Evolutionary conservation across 1,140 invertebrate species (phyloP).

Genomic region (Diachasmimorpha longicaudata): DNA sequence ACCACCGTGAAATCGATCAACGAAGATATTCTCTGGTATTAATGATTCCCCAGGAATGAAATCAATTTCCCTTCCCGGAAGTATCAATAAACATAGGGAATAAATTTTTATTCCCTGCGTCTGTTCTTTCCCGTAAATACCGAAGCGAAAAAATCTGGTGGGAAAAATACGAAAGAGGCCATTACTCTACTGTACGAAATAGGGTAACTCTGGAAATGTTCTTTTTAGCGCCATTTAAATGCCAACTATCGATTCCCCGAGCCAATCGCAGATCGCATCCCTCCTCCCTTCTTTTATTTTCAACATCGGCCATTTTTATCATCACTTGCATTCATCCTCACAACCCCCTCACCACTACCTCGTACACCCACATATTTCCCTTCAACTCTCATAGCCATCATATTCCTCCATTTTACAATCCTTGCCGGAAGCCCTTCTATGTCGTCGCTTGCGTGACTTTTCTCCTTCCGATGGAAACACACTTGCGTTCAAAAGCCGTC

Average conservation of each 20-base stretch:
- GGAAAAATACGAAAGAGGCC: background rate
- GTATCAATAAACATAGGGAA: background rate
- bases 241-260: conserved; percentile 47
- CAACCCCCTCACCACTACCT: background rate
- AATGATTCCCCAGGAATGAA: background rate
- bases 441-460: conserved; percentile 20
- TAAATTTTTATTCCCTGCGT: background rate
- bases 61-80: background rate
- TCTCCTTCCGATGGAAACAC: background rate
- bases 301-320: conserved; percentile 22
- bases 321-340: background rate
- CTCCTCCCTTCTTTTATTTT: conserved; percentile 19
- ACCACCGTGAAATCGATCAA: background rate
- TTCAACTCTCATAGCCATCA: conserved; percentile 1
- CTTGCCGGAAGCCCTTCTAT: conserved; percentile 3
- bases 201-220: conserved; percentile 12
- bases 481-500: conserved; percentile 3
- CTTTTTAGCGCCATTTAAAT: conserved; percentile 44
- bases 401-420: background rate
- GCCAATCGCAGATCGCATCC: background rate
- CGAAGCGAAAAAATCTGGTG: background rate
- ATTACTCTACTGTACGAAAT: background rate
- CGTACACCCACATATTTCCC: background rate
- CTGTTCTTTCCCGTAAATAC: background rate
- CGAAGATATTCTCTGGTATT: no score